Base-by-base conservation (phyloP, 2,888 invertebrate species). In the Tetramorium bicarinatum region DNA sequence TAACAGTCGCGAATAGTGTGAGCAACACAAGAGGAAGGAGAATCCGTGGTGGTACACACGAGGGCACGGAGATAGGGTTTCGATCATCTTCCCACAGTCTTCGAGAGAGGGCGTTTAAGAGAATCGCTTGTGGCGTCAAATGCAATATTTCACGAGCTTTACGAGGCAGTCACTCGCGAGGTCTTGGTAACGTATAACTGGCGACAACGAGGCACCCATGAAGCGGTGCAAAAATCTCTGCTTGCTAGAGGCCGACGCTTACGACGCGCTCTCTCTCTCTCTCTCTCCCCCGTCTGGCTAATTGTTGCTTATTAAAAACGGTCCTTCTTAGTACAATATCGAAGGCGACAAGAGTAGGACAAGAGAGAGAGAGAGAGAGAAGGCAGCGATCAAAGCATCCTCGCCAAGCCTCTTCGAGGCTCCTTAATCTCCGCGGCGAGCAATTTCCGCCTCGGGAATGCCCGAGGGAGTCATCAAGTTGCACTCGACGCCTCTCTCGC, bases 281-380 rank as follows among this genome's bases (percentile, higher is more conserved):
- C 29, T 4, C 13, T 62, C 66, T 76, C 56, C 44, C 66, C 29
- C 15, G 13, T 44, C 52, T 64, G n/a, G 21, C 75, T 81, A 81
- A 94, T 94, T 94, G 93, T 92, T 91, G 92, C 93, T 94, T 94
- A 94, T 94, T 94, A 94, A 94, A 94, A 94, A 92, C 88, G 90
- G 72, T 89, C 89, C 83, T 89, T 67, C 85, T 64, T 56, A 49
- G 59, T 61, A 71, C 59, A 80, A 69, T 71, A 47, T 38, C 25
- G 71, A 61, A 49, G 59, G 61, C 47, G 21, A 6, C 25, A 54
- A 21, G n/a, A 61, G 38, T 18, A n/a, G 25, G 15, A 64, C 4
- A 21, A 8, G 25, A 71, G n/a, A 25, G 71, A 18, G 38, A 69
- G 34, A 18, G 71, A 18, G 38, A 69, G 34, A 18, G 44, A 47